Evolutionary conservation across 2,888 invertebrate species (phyloP), one percentile per base, ranked within the genome.

Genomic region (Orthonevra nobilis): DNA sequence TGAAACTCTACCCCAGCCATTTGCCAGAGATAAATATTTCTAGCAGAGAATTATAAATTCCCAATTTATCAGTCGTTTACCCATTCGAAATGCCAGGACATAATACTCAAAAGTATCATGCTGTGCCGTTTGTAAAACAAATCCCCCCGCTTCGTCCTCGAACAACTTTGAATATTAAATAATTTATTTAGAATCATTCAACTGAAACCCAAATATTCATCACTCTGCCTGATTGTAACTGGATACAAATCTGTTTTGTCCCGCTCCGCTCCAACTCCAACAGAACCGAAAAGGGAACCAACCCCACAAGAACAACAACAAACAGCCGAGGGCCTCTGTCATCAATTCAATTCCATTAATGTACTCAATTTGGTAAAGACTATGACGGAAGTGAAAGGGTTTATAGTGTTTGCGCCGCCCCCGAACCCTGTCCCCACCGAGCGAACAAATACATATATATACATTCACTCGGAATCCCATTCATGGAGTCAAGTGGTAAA

Each of bases 101-200:
- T 14, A n/a, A 20, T 12, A 15, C 10, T 28, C 30, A 19, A 48
- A 23, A 19, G 10, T 48, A 30, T n/a, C 12, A 28, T 40, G 28
- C 19, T 23, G 5, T n/a, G n/a, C n/a, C n/a, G n/a, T n/a, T n/a
- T n/a, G n/a, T 44, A 20, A 2, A 15, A 14, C 23, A n/a, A 6
- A 5, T 5, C 23, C 20, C 3, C n/a, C 5, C 9, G 1, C 15
- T 6, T 2, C 9, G 5, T 20, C 6, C 19, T n/a, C 23, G 7
- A 7, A n/a, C 52, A 70, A 70, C 46, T 54, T 54, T 23, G 54
- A 28, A 61, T 70, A 54, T 70, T 70, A 46, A 70, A 70, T 70
- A 61, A 70, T 63, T 61, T 48, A 61, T 61, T 63, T 70, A 70
- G 54, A 70, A 61, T 44, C 70, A 54, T 54, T 70, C 70, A 63